phyloP scores from a whole-genome alignment of 2,113 vertebrate species.

The Corydoras maculifer region DNA sequence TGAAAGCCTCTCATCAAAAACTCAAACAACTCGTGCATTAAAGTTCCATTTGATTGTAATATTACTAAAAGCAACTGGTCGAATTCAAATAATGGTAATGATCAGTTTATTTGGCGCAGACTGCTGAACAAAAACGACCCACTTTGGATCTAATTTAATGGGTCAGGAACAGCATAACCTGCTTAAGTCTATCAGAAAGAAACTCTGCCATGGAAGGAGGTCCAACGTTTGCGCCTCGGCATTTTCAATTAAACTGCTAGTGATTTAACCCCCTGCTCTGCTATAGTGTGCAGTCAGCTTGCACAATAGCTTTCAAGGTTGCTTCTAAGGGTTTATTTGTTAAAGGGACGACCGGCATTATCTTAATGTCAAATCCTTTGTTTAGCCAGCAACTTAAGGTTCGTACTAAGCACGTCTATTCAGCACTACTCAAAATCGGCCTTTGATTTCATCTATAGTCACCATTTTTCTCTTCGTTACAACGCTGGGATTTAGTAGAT shows the following conservation, averaged over 20 bases:
- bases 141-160: slow-evolving; percentile 6
- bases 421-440: slow-evolving; percentile 44
- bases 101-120: neutral
- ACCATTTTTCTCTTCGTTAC: slow-evolving; percentile 56
- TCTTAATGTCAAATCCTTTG: slow-evolving; percentile 20
- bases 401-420: slow-evolving; percentile 5
- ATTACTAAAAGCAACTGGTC: too few species aligned
- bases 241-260: slow-evolving; percentile 20
- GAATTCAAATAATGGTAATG: neutral
- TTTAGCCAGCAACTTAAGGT: slow-evolving; percentile 17
- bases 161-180: slow-evolving; percentile 26
- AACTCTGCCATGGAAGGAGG: neutral
- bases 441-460: slow-evolving; percentile 59
- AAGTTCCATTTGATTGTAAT: too few species aligned
- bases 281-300: neutral
- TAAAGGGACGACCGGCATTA: slow-evolving; percentile 2
- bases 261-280: slow-evolving; percentile 5
- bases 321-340: neutral
- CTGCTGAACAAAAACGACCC: slow-evolving; percentile 4
- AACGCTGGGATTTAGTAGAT: slow-evolving; percentile 63
- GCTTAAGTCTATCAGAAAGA: slow-evolving; percentile 19
- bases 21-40: too few species aligned
- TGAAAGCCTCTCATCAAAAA: too few species aligned
- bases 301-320: slow-evolving; percentile 1
- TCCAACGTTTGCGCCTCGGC: neutral